Evolutionary conservation across 2,797 vertebrate species (phyloP).

Genomic region (Chloroceryle amazona): DNA sequence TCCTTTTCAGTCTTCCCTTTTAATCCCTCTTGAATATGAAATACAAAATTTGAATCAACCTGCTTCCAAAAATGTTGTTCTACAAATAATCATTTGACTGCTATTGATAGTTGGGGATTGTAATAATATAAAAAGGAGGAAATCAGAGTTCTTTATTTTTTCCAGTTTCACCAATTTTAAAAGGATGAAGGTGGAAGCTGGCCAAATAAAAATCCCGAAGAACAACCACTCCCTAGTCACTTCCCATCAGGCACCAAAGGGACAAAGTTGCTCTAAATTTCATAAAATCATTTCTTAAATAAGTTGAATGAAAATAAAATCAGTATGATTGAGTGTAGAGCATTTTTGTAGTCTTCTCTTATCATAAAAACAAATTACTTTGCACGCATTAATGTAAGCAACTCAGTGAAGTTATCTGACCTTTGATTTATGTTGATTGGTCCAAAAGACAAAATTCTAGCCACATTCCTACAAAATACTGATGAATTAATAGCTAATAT

Average conservation of each 20-base stretch:
- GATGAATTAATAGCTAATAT: not conserved
- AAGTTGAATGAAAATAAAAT: not conserved
- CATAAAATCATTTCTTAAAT: not conserved
- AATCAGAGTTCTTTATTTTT: not conserved
- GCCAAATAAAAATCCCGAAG: not conserved
- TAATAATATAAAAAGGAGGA: not conserved
- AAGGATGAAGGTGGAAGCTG: not conserved
- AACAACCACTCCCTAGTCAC: not conserved
- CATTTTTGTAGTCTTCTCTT: not conserved
- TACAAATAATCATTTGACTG: not conserved
- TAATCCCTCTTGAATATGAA: slow-evolving; percentile 1
- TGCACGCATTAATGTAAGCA: not conserved
- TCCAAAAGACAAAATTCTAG: not conserved
- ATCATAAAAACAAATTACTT: not conserved
- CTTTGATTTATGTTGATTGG: not conserved
- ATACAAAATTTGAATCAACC: slow-evolving; percentile 3
- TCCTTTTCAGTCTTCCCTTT: not conserved
- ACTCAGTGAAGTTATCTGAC: not conserved
- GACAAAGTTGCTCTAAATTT: not conserved
- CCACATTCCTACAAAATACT: not conserved
- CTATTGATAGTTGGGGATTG: not conserved
- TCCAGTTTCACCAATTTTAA: slow-evolving; percentile 2
- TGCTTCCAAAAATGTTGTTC: not conserved
- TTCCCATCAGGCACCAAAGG: not conserved
- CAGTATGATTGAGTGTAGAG: not conserved